Conservation (phyloP, 2,888 invertebrate species). For the Lottia scabra region DNA sequence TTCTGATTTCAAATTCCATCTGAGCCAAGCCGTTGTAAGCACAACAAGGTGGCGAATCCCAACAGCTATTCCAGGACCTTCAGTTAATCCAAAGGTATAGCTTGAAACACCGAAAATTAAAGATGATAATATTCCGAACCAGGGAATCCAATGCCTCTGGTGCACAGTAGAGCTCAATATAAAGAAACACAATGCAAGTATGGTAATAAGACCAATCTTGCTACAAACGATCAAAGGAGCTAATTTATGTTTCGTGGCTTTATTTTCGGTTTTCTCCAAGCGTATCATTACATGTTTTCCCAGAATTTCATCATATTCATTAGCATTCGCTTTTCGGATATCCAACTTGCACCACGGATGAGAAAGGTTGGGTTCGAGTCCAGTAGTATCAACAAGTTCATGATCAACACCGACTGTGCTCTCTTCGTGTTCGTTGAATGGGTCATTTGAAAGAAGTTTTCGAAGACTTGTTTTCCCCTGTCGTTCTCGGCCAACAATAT, state of each 20-base stretch:
- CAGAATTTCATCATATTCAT: slow-evolving; percentile 36
- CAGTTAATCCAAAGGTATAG: slow-evolving; percentile 29
- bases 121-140: slow-evolving; percentile 28
- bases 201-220: slow-evolving; percentile 31
- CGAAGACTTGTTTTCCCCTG: slow-evolving; percentile 44
- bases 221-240: slow-evolving; percentile 24
- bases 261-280: slow-evolving; percentile 22
- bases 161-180: slow-evolving; percentile 22
- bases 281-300: slow-evolving; percentile 34
- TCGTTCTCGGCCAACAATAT: slow-evolving; percentile 40
- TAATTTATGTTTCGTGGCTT: slow-evolving; percentile 21
- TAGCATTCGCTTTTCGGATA: slow-evolving; percentile 29
- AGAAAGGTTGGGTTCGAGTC: slow-evolving; percentile 16
- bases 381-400: slow-evolving; percentile 39
- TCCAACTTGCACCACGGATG: slow-evolving; percentile 31
- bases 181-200: slow-evolving; percentile 21
- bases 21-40: slow-evolving; percentile 27
- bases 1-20: slow-evolving; percentile 27
- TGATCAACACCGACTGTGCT: slow-evolving; percentile 45
- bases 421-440: slow-evolving; percentile 34
- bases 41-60: slow-evolving; percentile 33
- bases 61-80: slow-evolving; percentile 41
- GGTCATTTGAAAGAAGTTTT: slow-evolving; percentile 34
- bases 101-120: slow-evolving; percentile 28
- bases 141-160: slow-evolving; percentile 18